Base-by-base conservation (phyloP, 2,113 vertebrate species). In the Neopipo cinnamomea region DNA sequence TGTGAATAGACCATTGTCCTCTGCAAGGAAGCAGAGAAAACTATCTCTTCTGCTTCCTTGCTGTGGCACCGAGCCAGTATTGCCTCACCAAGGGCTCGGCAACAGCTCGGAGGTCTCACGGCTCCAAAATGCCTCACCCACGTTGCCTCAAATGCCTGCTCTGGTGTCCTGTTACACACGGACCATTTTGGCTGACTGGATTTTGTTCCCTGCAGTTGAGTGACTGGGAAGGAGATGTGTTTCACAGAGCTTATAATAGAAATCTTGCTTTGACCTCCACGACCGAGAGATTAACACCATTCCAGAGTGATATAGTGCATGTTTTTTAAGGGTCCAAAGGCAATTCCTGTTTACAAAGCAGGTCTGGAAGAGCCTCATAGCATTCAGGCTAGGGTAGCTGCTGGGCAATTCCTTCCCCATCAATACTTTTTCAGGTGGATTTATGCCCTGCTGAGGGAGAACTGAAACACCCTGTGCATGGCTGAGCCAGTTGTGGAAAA, bases 181-280 rank as follows among this genome's bases (percentile, higher is more conserved):
- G 74, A 87, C 79, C 74, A 6, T 84, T 91, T 79, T n/a, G 52
- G 61, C 47, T 4, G 6, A 33, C 41, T 73, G 75, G 66, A 80
- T 94, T 94, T 91, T 90, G 76, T 96, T 95, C 76, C 74, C 31
- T 63, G 67, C 23, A 53, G 87, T 47, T 22, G 70, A 89, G 94
- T 96, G 94, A 65, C 77, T 96, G 91, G 53, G 62, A 70, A 83
- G 78, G 67, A 83, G 84, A 92, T 79, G 90, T 92, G 83, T 93
- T 92, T 90, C 62, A 62, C 52, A 22, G 73, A 67, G 85, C 93
- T 95, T 96, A 88, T 87, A 96, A 97, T 93, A 97, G 95, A 95
- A 96, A 88, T 33, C 35, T 76, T 75, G 49, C 88, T 95, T 81
- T 94, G 88, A 84, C 91, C 87, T 86, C 85, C 41, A 23, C 0